Base-by-base conservation (phyloP, 2,888 invertebrate species). In the Lamellibrachia columna region DNA sequence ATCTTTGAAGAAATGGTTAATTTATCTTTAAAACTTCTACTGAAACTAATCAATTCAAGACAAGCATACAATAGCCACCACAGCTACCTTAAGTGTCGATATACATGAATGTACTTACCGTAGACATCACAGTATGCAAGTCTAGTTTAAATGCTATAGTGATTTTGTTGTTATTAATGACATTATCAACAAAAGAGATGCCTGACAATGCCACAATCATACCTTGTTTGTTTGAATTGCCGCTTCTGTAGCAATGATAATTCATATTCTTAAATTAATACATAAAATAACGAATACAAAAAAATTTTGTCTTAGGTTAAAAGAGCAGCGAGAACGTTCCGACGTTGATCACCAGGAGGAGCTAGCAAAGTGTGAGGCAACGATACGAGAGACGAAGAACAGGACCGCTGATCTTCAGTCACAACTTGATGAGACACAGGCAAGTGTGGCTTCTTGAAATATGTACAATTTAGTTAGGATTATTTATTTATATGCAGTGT, bases 341-440 rank as follows among this genome's bases (percentile, higher is more conserved):
- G 99, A 99, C 97, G 98, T 98, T 95, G 99, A 99, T 95, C 98
- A 99, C 96, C 98, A 98, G 95, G 99, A 99, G 97, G 99, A 99
- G 96, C 97, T 99, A 94, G 99, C 99, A 95, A 97, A 98, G 40
- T 98, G 98, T 96, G 98, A 99, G 96, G 97, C 99, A 95, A 98
- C 99, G 96, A 98, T 99, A 95, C 98, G 99, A 92, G 99, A 99
- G 96, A 98, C 96, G 15, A 96, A 96, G 93, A 92, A 93, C 28
- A 95, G 95, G 92, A 93, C 96, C 55, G 96, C 96, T 91, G 93
- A 93, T 15, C 93, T 96, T 28, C 96, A 96, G 93, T 93, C 95
- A 91, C 96, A 96, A 75, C 93, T 96, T 8, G 95, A 95, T 15
- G 95, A 95, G 75, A 96, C 96, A 94, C 96, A 96, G 95, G 96